Conservation (phyloP, 2,888 invertebrate species). For the Catocala fraxini region DNA sequence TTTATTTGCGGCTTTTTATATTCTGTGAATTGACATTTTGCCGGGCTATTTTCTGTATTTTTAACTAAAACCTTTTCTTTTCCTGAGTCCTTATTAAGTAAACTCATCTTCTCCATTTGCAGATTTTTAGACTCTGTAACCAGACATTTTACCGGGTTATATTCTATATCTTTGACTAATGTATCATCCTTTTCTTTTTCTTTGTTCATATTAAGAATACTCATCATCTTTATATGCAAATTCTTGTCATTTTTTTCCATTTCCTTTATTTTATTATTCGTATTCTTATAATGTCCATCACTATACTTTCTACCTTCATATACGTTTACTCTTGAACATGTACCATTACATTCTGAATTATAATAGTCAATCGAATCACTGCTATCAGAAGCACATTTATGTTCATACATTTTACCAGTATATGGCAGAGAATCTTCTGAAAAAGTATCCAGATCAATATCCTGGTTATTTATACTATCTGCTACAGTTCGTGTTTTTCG, state of each 20-base stretch:
- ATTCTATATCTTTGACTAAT: background rate
- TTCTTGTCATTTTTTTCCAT: conserved; percentile 73
- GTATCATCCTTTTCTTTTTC: background rate
- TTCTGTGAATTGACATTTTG: no score
- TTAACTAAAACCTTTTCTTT: no score
- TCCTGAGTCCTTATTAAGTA: no score
- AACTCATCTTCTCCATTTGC: no score
- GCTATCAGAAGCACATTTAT: conserved; percentile 23
- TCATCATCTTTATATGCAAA: conserved; percentile 63
- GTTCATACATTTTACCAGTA: background rate
- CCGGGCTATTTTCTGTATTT: no score
- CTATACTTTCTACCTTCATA: conserved; percentile 68
- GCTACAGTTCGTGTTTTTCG: conserved; percentile 5
- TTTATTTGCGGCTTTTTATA: conserved; percentile 47
- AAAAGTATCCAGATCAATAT: background rate
- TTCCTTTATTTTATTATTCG: conserved; percentile 67
- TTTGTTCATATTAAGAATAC: conserved; percentile 20
- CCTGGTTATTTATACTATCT: background rate
- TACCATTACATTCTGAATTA: conserved; percentile 9
- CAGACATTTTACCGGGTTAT: background rate
- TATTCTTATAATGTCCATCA: conserved; percentile 63
- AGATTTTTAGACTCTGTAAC: background rate
- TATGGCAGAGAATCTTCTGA: background rate
- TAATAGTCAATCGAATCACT: conserved; percentile 18
- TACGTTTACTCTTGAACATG: conserved; percentile 63